Base-by-base conservation (phyloP, 2,113 vertebrate genomes). In the Clarias batrachus region DNA sequence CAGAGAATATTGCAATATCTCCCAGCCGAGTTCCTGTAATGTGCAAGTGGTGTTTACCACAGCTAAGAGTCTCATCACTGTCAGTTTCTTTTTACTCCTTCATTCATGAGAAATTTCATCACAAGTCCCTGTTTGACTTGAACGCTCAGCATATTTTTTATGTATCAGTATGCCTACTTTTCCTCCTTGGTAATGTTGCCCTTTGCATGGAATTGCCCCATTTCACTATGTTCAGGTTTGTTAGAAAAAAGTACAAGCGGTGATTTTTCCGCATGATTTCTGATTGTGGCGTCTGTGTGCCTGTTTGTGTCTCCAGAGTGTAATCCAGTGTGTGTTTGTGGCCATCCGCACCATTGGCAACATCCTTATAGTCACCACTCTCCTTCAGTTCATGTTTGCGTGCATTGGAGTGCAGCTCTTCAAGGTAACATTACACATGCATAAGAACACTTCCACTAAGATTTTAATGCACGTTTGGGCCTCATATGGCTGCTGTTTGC, bases 391-490 rank as follows among this genome's bases (percentile, higher is more conserved):
- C 93, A 98, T 98, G 97, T 98, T 98, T 0, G 97, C 97, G 90
- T 98, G 97, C 84, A 97, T 98, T 1, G 97, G 97, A 13, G 97
- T 98, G 13, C 97, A 98, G 89, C 97, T 98, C n/a, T 98, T 98
- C 90, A 98, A 98, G 97, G 97, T 98, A 87, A 85, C 41, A 8
- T 27, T 54, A 25, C 19, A 33, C 30, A 73, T 48, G 37, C 16
- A 33, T 7, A 68, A 77, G n/a, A 37, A 77, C 52, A 21, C 8
- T 11, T 12, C 21, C 30, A 25, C 76, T 41, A 57, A 68, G 23
- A 63, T 21, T 66, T 60, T 16, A 66, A 56, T 33, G 14, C 74
- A 70, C 76, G 6, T 17, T 16, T 33, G 84, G 48, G 54, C 66
- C 70, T 48, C 12, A 76, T 27, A 14, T 4, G 7, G 60, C 25